Percentiles rank a stretch among this genome's conserved stretches.
Conservation (phyloP, 2,888 invertebrate genomes). For the Lasioglossum villosulum region DNA sequence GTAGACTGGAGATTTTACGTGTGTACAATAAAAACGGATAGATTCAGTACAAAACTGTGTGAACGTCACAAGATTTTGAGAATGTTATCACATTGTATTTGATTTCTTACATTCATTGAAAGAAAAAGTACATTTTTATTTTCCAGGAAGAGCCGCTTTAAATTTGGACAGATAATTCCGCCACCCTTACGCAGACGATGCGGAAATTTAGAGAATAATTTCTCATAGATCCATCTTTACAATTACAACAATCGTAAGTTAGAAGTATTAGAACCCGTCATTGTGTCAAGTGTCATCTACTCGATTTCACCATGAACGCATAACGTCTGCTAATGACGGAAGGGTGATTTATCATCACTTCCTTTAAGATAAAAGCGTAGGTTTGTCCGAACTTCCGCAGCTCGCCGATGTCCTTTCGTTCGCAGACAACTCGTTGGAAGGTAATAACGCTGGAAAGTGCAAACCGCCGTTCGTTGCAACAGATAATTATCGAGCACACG, state of each 20-base stretch:
- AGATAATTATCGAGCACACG: slow-evolving; percentile 1
- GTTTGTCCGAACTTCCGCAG: not conserved
- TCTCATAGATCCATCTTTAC: not conserved
- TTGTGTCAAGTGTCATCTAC: not conserved
- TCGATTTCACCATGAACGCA: not conserved
- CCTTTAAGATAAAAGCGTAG: not conserved
- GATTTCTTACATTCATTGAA: no score
- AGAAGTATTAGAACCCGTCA: not conserved
- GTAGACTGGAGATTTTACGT: no score
- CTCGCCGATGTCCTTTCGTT: not conserved
- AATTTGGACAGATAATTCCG: no score
- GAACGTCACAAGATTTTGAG: no score
- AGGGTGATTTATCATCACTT: not conserved
- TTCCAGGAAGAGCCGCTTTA: no score
- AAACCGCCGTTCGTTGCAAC: not conserved
- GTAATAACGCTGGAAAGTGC: not conserved
- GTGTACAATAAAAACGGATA: no score
- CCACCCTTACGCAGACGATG: no score
- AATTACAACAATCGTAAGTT: no score
- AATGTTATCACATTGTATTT: no score
- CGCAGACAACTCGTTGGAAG: not conserved
- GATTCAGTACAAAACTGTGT: no score
- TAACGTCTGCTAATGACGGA: not conserved
- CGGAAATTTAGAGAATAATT: not conserved
- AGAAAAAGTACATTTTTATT: no score